A percentile compares a stretch with the other conserved stretches of the same genome.
Evolutionary conservation across 2,113 vertebrate genomes (phyloP).

Genomic region (Strix aluco): DNA sequence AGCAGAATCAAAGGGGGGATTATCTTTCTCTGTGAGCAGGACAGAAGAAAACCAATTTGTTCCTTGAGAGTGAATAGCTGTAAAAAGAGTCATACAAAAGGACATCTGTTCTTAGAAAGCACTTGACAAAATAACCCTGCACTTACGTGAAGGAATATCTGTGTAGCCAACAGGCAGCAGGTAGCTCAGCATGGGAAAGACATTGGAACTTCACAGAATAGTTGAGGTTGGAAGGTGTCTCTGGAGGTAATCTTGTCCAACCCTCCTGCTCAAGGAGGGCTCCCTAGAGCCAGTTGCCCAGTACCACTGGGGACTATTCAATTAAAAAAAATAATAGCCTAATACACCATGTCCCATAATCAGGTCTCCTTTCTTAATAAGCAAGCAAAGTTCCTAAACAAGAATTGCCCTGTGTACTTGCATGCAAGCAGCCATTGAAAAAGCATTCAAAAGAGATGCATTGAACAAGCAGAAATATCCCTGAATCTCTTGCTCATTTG

Average conservation of each 20-base stretch:
- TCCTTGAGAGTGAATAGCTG: neutral
- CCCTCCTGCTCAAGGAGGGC: neutral
- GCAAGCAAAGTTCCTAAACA: neutral
- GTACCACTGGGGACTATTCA: neutral
- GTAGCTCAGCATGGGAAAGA: neutral
- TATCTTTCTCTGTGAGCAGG: neutral
- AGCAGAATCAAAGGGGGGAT: neutral
- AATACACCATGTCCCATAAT: neutral
- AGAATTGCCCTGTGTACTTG: neutral
- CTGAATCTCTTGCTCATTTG: neutral
- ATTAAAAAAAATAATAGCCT: neutral
- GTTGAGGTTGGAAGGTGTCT: neutral
- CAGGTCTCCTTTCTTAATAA: neutral
- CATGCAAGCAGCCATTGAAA: neutral
- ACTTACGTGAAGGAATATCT: neutral
- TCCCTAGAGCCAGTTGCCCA: neutral
- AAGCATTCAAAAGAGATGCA: neutral
- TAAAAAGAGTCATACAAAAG: neutral
- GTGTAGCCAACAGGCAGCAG: neutral
- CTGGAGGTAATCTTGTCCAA: neutral
- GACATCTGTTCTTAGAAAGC: neutral
- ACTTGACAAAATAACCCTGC: slow-evolving; percentile 23
- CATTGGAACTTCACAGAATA: neutral
- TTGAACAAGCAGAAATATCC: neutral
- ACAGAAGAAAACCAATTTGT: neutral